Percentiles rank a stretch among this genome's conserved stretches.
Conservation (phyloP, 2,113 vertebrate species). For the Cyanistes caeruleus region DNA sequence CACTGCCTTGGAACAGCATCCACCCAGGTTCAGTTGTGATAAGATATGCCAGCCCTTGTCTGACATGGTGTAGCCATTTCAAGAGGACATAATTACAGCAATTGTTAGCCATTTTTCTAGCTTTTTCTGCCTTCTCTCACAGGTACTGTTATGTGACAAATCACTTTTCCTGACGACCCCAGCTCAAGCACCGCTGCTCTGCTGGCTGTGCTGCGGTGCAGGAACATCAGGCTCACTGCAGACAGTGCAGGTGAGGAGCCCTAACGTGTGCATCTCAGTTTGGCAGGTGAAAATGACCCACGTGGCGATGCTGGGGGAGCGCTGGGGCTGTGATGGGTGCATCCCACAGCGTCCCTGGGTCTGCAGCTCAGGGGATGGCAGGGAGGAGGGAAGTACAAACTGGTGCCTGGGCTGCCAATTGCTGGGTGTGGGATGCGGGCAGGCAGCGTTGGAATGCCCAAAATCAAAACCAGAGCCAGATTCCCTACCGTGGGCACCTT, state of each 20-base stretch:
- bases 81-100: conserved; percentile 26
- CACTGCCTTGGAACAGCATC: conserved; percentile 23
- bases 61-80: conserved; percentile 19
- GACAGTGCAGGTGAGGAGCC: background rate
- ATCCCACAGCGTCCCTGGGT: background rate
- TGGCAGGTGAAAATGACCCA: background rate
- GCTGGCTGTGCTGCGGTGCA: fast-evolving
- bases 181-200: background rate
- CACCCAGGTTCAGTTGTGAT: background rate
- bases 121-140: background rate
- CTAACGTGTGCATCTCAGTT: fast-evolving
- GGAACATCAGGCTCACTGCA: background rate
- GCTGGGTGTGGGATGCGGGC: background rate
- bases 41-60: conserved; percentile 36
- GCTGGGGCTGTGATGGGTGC: background rate
- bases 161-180: background rate
- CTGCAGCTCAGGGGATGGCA: background rate
- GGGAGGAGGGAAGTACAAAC: background rate
- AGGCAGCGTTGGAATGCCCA: fast-evolving
- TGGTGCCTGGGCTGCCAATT: background rate
- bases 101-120: conserved; percentile 9
- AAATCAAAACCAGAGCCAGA: background rate
- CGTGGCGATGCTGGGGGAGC: fast-evolving
- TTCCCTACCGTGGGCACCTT: background rate
- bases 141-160: background rate